Evolutionary conservation across 2,888 invertebrate genomes (phyloP).

Genomic region (Pantelozetes paolii): DNA sequence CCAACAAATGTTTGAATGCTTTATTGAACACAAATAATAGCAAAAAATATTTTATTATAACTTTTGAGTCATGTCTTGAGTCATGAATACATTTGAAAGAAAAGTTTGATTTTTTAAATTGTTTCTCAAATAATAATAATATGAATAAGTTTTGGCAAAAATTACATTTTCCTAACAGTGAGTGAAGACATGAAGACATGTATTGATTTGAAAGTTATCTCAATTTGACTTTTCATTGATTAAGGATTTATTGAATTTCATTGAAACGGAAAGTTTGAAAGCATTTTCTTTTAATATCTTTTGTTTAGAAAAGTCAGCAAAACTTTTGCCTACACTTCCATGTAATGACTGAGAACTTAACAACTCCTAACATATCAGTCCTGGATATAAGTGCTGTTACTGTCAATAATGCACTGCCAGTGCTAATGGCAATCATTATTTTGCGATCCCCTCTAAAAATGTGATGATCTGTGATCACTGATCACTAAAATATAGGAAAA

Average conservation of each 20-base stretch:
- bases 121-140: too few species aligned
- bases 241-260: too few species aligned
- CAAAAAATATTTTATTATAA: neutral
- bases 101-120: too few species aligned
- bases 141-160: too few species aligned
- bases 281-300: too few species aligned
- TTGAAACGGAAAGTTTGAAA: neutral
- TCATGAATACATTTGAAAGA: too few species aligned
- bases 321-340: neutral
- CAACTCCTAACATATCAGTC: neutral
- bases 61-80: too few species aligned
- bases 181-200: too few species aligned
- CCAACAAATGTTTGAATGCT: slow-evolving; percentile 1
- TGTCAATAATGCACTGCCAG: neutral
- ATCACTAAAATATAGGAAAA: slow-evolving; percentile 10
- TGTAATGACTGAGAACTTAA: slow-evolving; percentile 10
- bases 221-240: too few species aligned
- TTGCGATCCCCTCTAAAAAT: slow-evolving; percentile 19
- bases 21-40: neutral
- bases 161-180: too few species aligned
- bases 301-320: neutral
- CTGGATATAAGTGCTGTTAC: neutral
- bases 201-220: too few species aligned
- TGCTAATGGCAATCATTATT: slow-evolving; percentile 29
- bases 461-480: neutral